These are phyloP conservation scores for Melanotus villosus DNA, from an alignment of 2,888 invertebrate genomes.

Conservation along the genomic window DNA sequence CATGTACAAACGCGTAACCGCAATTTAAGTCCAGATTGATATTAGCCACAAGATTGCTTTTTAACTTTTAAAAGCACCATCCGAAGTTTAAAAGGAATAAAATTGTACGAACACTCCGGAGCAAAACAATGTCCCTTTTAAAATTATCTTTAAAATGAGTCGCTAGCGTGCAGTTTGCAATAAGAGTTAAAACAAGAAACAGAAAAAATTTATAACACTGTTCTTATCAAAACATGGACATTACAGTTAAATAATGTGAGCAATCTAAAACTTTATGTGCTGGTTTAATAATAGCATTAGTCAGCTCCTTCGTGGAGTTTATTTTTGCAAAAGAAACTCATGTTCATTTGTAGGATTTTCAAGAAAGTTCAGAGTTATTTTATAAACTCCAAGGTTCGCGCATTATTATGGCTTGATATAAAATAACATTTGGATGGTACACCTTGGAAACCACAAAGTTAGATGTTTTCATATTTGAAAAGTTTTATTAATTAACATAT, in stretches of 20 bases:
- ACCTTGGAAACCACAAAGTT: too few relatives aligned
- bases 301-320: too few relatives aligned
- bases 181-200: background rate
- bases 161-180: background rate
- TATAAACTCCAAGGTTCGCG: too few relatives aligned
- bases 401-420: too few relatives aligned
- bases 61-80: background rate
- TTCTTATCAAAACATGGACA: slow-evolving; percentile 10
- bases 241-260: slow-evolving; percentile 1
- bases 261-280: slow-evolving; percentile 5
- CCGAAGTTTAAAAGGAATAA: too few relatives aligned
- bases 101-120: too few relatives aligned
- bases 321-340: too few relatives aligned
- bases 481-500: too few relatives aligned
- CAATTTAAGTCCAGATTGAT: slow-evolving; percentile 13
- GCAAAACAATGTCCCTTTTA: background rate
- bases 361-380: too few relatives aligned
- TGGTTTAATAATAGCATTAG: background rate
- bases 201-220: background rate
- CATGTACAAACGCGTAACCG: slow-evolving; percentile 6
- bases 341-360: too few relatives aligned
- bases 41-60: background rate
- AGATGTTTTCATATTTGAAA: too few relatives aligned
- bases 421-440: too few relatives aligned
- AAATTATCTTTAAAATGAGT: background rate